Evolutionary conservation across 2,888 invertebrate genomes (phyloP).

Genomic region (Phania funesta): DNA sequence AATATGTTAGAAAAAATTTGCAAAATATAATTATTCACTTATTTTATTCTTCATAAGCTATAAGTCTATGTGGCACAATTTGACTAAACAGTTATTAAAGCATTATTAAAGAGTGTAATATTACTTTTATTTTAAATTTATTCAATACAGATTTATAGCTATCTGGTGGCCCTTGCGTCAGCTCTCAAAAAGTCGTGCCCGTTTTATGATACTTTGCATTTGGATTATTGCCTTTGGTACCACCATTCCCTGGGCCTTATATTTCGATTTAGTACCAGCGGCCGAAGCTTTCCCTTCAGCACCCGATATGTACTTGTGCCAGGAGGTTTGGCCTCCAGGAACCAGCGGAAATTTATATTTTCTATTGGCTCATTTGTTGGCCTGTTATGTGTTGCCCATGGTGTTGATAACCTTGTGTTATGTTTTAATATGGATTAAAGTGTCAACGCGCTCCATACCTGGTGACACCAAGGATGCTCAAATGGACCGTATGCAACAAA

Average conservation of each 20-base stretch:
- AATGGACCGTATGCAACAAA: slow-evolving; percentile 95
- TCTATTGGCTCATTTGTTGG: slow-evolving; percentile 91
- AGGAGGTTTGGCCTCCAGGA: slow-evolving; percentile 93
- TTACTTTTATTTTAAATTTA: slow-evolving; percentile 27
- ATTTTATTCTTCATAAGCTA: no score
- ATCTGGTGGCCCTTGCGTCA: slow-evolving; percentile 97
- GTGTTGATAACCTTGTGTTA: slow-evolving; percentile 95
- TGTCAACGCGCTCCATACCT: slow-evolving; percentile 93
- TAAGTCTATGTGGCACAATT: no score
- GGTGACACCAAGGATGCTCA: slow-evolving; percentile 94
- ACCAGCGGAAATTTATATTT: slow-evolving; percentile 92
- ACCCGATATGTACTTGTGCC: slow-evolving; percentile 88
- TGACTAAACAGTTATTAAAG: no score
- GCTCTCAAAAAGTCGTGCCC: slow-evolving; percentile 92
- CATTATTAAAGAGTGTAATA: no score
- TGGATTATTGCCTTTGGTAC: slow-evolving; percentile 93
- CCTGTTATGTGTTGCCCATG: slow-evolving; percentile 95
- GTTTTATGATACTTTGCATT: slow-evolving; percentile 92
- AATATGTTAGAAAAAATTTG: no score
- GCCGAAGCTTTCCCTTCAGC: slow-evolving; percentile 83
- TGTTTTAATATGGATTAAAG: slow-evolving; percentile 94
- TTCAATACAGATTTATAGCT: slow-evolving; percentile 91
- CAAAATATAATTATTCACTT: no score
- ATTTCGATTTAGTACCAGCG: slow-evolving; percentile 86
- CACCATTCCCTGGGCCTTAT: slow-evolving; percentile 94